Percentiles rank a stretch among this genome's conserved stretches.
phyloP scores from a whole-genome alignment of 2,113 vertebrate genomes.

The Python bivittatus region DNA sequence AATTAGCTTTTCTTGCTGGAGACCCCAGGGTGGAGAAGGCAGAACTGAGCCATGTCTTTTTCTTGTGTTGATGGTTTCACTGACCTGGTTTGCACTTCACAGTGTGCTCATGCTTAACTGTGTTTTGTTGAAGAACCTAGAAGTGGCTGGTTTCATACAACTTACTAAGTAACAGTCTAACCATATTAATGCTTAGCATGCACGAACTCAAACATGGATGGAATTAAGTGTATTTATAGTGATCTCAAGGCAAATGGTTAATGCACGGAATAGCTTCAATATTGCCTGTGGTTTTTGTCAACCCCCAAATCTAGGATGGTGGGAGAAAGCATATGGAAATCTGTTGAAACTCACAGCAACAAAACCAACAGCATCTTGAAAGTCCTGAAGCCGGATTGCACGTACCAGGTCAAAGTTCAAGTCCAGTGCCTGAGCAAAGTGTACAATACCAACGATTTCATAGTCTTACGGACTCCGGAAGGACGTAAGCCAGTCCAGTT shows the following conservation, averaged over 20 bases:
- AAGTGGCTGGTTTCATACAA: background rate
- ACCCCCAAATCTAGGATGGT: constrained; percentile 74
- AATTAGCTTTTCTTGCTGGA: background rate
- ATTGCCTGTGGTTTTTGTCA: background rate
- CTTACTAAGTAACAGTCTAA: background rate
- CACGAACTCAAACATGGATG: background rate
- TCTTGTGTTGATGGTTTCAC: background rate
- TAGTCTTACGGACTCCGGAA: constrained; percentile 89
- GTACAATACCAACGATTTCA: constrained; percentile 88
- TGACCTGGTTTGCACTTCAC: background rate
- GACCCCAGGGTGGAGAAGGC: background rate
- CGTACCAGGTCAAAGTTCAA: constrained; percentile 93
- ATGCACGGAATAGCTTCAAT: background rate
- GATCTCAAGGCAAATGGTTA: background rate
- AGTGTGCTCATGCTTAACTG: background rate
- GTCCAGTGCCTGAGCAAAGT: constrained; percentile 89
- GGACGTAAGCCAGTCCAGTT: constrained; percentile 82
- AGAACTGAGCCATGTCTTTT: background rate
- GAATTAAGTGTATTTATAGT: background rate
- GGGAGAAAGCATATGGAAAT: constrained; percentile 86
- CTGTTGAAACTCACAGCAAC: constrained; percentile 91
- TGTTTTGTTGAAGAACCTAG: background rate
- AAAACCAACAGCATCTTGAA: constrained; percentile 85
- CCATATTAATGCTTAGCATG: background rate
- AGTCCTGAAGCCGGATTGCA: constrained; percentile 89